phyloP scores from a whole-genome alignment of 2,113 vertebrate species.

The Mirounga angustirostris region DNA sequence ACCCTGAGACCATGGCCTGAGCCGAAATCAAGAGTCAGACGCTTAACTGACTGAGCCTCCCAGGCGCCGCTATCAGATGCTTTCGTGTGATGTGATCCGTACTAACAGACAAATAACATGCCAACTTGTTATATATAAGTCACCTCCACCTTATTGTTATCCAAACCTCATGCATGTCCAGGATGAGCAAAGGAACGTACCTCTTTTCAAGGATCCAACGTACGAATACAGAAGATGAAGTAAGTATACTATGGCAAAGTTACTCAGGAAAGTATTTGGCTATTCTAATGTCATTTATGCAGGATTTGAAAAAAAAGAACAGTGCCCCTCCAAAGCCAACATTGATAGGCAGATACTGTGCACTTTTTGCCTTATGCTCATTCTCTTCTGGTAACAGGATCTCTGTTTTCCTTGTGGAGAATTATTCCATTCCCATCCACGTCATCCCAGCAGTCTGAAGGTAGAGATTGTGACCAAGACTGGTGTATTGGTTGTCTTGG shows the following conservation, averaged over 20 bases:
- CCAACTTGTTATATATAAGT: background rate
- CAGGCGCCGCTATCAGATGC: too few relatives aligned
- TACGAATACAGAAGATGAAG: background rate
- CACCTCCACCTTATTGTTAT: background rate
- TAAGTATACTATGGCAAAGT: background rate
- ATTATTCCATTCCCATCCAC: background rate
- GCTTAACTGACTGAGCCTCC: background rate
- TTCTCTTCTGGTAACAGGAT: background rate
- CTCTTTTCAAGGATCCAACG: background rate
- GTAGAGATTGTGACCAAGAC: background rate
- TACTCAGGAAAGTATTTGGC: background rate
- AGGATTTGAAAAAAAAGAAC: background rate
- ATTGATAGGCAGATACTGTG: rapidly evolving
- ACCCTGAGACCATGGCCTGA: too few relatives aligned
- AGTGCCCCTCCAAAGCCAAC: background rate
- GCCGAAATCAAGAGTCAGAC: too few relatives aligned
- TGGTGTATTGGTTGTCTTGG: background rate
- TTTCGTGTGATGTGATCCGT: background rate
- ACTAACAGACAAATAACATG: background rate
- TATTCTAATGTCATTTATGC: background rate
- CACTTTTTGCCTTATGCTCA: background rate
- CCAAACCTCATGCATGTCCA: background rate
- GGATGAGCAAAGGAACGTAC: background rate
- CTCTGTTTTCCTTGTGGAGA: background rate
- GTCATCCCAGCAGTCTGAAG: rapidly evolving